Evolutionary conservation across 2,888 invertebrate genomes (phyloP), one percentile per base, ranked within the genome.

Genomic region (Imbricaverruca yamaguchii): DNA sequence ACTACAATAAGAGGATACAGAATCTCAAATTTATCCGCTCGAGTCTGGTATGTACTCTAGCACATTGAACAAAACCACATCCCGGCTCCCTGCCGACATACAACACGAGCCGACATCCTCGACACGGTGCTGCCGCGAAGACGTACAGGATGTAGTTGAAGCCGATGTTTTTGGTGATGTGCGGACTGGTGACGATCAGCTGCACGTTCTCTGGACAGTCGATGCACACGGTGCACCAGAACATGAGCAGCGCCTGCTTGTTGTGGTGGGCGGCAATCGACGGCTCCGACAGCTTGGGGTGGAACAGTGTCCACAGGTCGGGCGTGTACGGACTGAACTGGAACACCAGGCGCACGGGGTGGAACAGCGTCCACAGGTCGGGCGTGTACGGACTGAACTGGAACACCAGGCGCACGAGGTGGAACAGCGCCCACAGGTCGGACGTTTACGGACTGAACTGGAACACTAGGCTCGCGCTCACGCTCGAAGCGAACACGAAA

Each of bases 121-220:
- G 39, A 3, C 39, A 39, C 39, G 39, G 1, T 39, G n/a, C 9
- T 7, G n/a, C 63, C 21, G 21, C 63, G 21, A 23, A 63, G 63
- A 90, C 93, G 92, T 89, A 96, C 96, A 97, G 89, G 87, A 97
- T 97, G 86, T 97, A 97, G 88, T 96, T 97, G 89, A 96, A 97
- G 84, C 96, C 96, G 87, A 97, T 96, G 87, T 97, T 96, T 88
- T 96, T 95, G 80, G 93, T 94, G 83, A 97, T 93, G 85, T 94
- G 92, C 74, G 93, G 92, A 88, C 96, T 96, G 86, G 93, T 92
- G 82, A 96, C 91, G 85, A 96, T 95, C 81, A 94, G 90, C 86
- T 94, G 92, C 67, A 97, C 92, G 87, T 97, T 97, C 88, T 97
- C 97, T 0, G 95, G 93, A 87, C 97, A 97, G 88, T 97, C 97